Conservation (phyloP, 2,113 vertebrate genomes). For the Lycocorax pyrrhopterus region DNA sequence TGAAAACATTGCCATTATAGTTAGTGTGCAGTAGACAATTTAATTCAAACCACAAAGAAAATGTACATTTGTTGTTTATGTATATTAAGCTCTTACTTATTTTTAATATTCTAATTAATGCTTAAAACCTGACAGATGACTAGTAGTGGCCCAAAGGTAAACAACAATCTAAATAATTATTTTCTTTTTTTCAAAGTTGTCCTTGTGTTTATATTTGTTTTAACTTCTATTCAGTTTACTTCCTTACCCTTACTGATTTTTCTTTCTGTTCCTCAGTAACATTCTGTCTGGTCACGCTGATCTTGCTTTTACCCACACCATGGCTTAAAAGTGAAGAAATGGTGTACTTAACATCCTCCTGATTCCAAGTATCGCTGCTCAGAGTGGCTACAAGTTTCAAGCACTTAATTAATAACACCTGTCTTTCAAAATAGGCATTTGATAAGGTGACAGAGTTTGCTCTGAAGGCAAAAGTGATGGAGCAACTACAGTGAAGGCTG, state of each 20-base stretch:
- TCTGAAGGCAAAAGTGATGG: not conserved
- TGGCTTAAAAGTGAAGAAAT: not conserved
- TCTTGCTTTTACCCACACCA: not conserved
- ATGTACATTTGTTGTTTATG: not conserved
- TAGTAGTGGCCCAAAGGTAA: not conserved
- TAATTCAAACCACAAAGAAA: not conserved
- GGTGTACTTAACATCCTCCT: not conserved
- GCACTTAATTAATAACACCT: not conserved
- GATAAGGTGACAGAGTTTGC: not conserved
- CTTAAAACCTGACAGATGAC: not conserved
- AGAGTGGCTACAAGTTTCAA: not conserved
- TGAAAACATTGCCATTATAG: not conserved
- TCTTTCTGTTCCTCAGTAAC: not conserved
- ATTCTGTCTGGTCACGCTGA: not conserved
- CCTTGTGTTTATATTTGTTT: not conserved
- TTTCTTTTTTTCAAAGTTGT: not conserved
- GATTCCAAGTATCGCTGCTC: not conserved
- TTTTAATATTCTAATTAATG: not conserved
- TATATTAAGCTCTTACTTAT: not conserved
- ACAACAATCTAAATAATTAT: not conserved
- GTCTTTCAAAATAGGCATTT: not conserved
- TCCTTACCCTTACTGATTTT: not conserved
- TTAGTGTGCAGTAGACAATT: not conserved
- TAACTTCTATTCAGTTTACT: not conserved
- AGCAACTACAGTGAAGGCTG: not conserved